Base-by-base conservation (phyloP, 1,140 invertebrate genomes). In the Aphelinus atriplicis region DNA sequence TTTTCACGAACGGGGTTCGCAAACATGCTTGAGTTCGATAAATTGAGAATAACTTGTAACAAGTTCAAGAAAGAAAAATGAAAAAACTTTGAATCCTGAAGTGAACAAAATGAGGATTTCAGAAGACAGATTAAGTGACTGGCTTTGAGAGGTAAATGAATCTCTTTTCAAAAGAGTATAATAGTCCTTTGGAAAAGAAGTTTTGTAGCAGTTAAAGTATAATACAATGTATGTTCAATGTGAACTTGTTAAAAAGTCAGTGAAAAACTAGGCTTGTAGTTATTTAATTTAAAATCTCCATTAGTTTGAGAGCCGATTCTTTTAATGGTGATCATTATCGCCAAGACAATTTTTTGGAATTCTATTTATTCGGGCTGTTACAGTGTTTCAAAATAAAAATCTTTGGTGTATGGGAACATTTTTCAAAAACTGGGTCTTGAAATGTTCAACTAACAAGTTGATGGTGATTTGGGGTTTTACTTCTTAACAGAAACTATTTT, bases 1-100 rank as follows among this genome's bases (percentile, higher is more conserved):
- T 63, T 63, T 51, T 43, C 45, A 69, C 51, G 60, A 63, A 69
- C 62, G 68, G 65, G 71, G 66, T 67, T 66, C 45, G 7, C 9
- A 51, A 45, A 51, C 10, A 10, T 71, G 10, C 63, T 45, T 73
- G 66, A 73, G 64, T 72, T 71, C 10, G 3, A 51, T 63, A 26
- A 64, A 56, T 48, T 26, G n/a, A 7, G 2, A 72, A 57, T 55
- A 56, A 7, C 9, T 67, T 46, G 43, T 47, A 48, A 46, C 57
- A 48, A 56, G 60, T 7, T 50, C 60, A 64, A 53, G 56, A 61
- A 64, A 57, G 56, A n/a, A 64, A 61, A 64, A 57, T 64, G 10
- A 48, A 60, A 71, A 47, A 73, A 50, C n/a, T 57, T 47, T 10
- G 51, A 26, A 72, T 64, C 65, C 61, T 7, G 62, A 72, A 65